Evolutionary conservation across 2,888 invertebrate genomes (phyloP).

Genomic region (Drosophila macrospina): DNA sequence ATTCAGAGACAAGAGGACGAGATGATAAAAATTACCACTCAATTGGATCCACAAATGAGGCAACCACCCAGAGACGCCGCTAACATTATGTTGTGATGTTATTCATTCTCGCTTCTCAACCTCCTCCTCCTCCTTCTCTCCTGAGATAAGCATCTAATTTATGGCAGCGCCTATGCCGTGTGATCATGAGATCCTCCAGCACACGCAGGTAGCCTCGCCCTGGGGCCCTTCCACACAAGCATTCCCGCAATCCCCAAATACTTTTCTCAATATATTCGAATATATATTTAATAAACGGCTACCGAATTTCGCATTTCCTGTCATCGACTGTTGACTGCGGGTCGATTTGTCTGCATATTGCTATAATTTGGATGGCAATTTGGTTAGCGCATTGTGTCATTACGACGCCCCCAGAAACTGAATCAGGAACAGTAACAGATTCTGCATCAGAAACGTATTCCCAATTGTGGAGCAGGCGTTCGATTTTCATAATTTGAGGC

Average conservation of each 20-base stretch:
- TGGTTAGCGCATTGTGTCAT: slow-evolving; percentile 72
- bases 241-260: slow-evolving; percentile 35
- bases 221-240: slow-evolving; percentile 14
- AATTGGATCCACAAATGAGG: slow-evolving; percentile 59
- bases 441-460: too few relatives aligned
- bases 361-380: slow-evolving; percentile 77
- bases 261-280: slow-evolving; percentile 27
- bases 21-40: slow-evolving; percentile 80
- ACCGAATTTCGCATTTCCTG: slow-evolving; percentile 82
- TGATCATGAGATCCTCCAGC: slow-evolving; percentile 45
- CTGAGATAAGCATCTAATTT: slow-evolving; percentile 77
- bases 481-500: slow-evolving; percentile 56
- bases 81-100: slow-evolving; percentile 29
- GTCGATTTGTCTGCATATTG: slow-evolving; percentile 29
- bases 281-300: slow-evolving; percentile 73
- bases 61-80: slow-evolving; percentile 66
- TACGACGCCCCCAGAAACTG: slow-evolving; percentile 54
- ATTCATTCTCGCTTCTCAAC: slow-evolving; percentile 18
- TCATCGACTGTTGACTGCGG: slow-evolving; percentile 25
- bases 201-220: slow-evolving; percentile 56
- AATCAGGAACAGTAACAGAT: not conserved
- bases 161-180: slow-evolving; percentile 70
- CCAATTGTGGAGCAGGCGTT: slow-evolving; percentile 16
- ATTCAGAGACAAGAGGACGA: slow-evolving; percentile 44
- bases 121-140: too few relatives aligned